Evolutionary conservation across 2,113 vertebrate species (phyloP).

Genomic region (Leptocoma aspasia): DNA sequence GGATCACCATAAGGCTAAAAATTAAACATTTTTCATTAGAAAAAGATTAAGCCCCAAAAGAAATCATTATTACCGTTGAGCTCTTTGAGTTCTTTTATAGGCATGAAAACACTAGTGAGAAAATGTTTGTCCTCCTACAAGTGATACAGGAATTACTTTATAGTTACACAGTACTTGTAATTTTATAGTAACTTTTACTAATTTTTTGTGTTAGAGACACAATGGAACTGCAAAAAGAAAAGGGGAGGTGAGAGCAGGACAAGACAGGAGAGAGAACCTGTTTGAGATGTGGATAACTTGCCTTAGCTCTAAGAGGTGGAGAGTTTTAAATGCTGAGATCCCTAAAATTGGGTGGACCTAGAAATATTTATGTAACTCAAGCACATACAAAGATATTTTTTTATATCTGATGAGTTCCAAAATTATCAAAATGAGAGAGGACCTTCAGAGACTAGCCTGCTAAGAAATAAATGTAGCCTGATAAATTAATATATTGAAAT

Average conservation of each 20-base stretch:
- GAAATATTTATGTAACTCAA: not conserved
- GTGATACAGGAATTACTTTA: not conserved
- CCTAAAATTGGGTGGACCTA: not conserved
- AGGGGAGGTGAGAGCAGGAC: accelerated
- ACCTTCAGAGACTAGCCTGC: not conserved
- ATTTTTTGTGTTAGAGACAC: not conserved
- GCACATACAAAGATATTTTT: not conserved
- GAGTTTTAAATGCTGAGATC: not conserved
- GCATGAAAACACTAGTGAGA: not conserved
- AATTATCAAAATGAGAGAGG: not conserved
- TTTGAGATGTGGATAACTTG: not conserved
- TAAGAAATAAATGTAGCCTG: not conserved
- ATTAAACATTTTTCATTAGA: not conserved
- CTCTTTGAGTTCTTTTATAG: not conserved
- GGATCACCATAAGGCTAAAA: not conserved
- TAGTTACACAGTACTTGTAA: not conserved
- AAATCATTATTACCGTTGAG: not conserved
- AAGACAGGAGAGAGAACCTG: not conserved
- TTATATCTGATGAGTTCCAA: not conserved
- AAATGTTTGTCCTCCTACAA: not conserved
- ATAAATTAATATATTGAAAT: not conserved
- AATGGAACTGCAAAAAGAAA: not conserved
- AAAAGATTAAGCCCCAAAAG: accelerated
- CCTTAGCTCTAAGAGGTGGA: not conserved
- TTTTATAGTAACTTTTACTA: not conserved